A percentile compares a stretch with the other conserved stretches of the same genome.
Evolutionary conservation across 2,113 vertebrate species (phyloP).

Genomic region (Xenopus tropicalis): UCB_Xtro_10.0 CM004446.2:58570001-58570500

Average conservation of each 20-base stretch:
- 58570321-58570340: too few species aligned
- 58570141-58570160: background rate
- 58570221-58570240: background rate
- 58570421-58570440: too few species aligned
- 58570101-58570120: background rate
- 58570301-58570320: background rate
- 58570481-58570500: too few species aligned
- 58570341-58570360: too few species aligned
- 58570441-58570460: too few species aligned
- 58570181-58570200: slow-evolving; percentile 33
- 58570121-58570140: background rate
- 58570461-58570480: too few species aligned
- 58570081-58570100: background rate
- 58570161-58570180: slow-evolving; percentile 27
- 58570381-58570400: too few species aligned
- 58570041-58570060: too few species aligned
- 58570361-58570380: too few species aligned
- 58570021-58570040: too few species aligned
- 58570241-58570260: background rate
- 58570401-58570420: too few species aligned
- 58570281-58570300: background rate
- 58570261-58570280: background rate
- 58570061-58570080: background rate
- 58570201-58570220: background rate
- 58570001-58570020: too few species aligned